Evolutionary conservation across 1,140 invertebrate genomes (phyloP), one percentile per base, ranked within the genome.

Genomic region (Caenorhabditis tropicalis): DNA sequence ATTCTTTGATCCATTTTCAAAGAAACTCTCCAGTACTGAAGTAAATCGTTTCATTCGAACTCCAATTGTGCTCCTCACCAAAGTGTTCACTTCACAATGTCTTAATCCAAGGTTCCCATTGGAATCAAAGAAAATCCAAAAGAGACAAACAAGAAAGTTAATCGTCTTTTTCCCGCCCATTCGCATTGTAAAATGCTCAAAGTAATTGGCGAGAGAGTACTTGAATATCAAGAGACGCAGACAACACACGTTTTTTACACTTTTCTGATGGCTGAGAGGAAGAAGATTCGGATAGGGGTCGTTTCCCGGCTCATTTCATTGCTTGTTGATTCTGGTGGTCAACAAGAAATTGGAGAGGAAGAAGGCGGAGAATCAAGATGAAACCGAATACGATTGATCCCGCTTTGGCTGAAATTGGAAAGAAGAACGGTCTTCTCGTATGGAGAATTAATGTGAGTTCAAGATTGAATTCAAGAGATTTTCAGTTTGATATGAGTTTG

Each of bases 391-490:
- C 65, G 12, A 43, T 81, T 10, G 89, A 90, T 81, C 79, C 86
- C 16, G 88, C 86, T 43, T 85, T 90, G 12, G 65, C 86, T 56
- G 86, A 88, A 60, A 88, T 87, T 51, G 89, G 89, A 60, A 87
- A 90, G 81, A 87, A 86, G 60, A 65, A 79, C 15, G 89, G 89
- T n/a, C 33, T 90, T n/a, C 89, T 90, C 39, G 87, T 90, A 10
- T 90, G 89, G 89, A 84, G 89, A 33, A 89, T 90, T 46, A 91
- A 91, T 58, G 89, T 90, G 31, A 36, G 58, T 65, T n/a, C n/a
- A n/a, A n/a, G n/a, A n/a, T n/a, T n/a, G n/a, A n/a, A n/a, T n/a
- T n/a, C n/a, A n/a, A n/a, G n/a, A n/a, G n/a, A n/a, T n/a, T n/a
- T n/a, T n/a, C n/a, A n/a, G n/a, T n/a, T n/a, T n/a, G n/a, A n/a